Percentiles rank a stretch among this genome's conserved stretches.
Evolutionary conservation across 2,797 vertebrate species (phyloP).

Genomic region (Pteropus rufus): DNA sequence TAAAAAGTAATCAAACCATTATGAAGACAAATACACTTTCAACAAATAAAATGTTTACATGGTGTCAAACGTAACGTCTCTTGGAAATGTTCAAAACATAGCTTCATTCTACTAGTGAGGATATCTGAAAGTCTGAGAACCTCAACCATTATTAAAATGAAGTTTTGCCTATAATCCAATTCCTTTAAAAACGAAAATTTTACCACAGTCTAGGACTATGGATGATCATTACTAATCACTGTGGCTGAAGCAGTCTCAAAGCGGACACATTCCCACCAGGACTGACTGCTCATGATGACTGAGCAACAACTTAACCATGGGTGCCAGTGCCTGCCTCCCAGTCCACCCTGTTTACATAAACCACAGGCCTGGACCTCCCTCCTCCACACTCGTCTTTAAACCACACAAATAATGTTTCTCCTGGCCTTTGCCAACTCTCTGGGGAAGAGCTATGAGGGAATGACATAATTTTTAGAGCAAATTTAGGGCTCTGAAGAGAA

Average conservation of each 20-base stretch:
- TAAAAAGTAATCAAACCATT: neutral
- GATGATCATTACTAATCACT: neutral
- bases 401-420: neutral
- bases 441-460: neutral
- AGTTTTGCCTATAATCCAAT: neutral
- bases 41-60: neutral
- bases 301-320: neutral
- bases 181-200: constrained; percentile 23
- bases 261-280: neutral
- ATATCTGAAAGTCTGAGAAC: neutral
- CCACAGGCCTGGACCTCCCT: neutral
- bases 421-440: neutral
- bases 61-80: neutral
- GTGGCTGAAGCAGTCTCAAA: neutral
- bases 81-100: neutral
- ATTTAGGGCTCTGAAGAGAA: constrained; percentile 11
- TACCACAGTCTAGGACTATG: neutral
- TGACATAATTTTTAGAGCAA: constrained; percentile 32
- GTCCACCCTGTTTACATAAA: neutral
- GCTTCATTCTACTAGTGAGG: neutral
- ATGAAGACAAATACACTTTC: constrained; percentile 10
- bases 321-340: neutral
- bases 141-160: neutral
- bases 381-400: neutral
- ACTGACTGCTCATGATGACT: neutral